Conservation (phyloP, 2,888 invertebrate species). For the Lucinisca nassula region DNA sequence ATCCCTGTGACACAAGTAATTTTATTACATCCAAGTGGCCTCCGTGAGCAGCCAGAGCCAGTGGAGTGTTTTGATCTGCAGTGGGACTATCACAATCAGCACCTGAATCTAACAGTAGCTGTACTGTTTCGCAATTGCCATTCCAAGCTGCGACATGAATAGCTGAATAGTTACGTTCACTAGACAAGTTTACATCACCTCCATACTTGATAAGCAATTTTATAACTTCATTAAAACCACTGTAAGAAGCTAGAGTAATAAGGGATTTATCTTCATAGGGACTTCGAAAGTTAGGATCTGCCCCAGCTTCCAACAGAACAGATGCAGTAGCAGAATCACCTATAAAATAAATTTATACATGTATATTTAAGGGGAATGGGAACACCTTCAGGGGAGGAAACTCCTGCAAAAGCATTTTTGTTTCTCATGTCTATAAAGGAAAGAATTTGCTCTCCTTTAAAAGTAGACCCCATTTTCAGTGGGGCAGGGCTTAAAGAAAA, state of each 20-base stretch:
- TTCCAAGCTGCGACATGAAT: slow-evolving; percentile 82
- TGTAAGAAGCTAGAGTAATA: slow-evolving; percentile 72
- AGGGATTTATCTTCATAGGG: slow-evolving; percentile 62
- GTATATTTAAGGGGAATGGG: too few relatives aligned
- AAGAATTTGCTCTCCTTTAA: too few relatives aligned
- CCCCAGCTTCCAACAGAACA: slow-evolving; percentile 66
- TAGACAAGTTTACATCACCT: slow-evolving; percentile 70
- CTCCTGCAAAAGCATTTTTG: too few relatives aligned
- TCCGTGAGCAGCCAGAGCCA: slow-evolving; percentile 81
- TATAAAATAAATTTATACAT: too few relatives aligned
- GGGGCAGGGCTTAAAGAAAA: too few relatives aligned
- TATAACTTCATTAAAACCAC: slow-evolving; percentile 60
- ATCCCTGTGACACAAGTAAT: slow-evolving; percentile 70
- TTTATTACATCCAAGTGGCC: slow-evolving; percentile 60
- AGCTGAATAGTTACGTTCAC: slow-evolving; percentile 74
- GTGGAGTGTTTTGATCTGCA: slow-evolving; percentile 75
- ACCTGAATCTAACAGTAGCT: slow-evolving; percentile 66
- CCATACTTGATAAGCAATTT: slow-evolving; percentile 68
- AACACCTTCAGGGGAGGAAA: too few relatives aligned
- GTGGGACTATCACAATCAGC: slow-evolving; percentile 74
- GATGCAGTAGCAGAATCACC: slow-evolving; percentile 69
- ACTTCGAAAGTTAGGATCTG: slow-evolving; percentile 54
- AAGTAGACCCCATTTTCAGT: too few relatives aligned
- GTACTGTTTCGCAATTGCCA: slow-evolving; percentile 70
- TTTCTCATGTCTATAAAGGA: too few relatives aligned